Base-by-base conservation (phyloP, 2,888 invertebrate genomes). In the Hydrotaea diabolus region DNA sequence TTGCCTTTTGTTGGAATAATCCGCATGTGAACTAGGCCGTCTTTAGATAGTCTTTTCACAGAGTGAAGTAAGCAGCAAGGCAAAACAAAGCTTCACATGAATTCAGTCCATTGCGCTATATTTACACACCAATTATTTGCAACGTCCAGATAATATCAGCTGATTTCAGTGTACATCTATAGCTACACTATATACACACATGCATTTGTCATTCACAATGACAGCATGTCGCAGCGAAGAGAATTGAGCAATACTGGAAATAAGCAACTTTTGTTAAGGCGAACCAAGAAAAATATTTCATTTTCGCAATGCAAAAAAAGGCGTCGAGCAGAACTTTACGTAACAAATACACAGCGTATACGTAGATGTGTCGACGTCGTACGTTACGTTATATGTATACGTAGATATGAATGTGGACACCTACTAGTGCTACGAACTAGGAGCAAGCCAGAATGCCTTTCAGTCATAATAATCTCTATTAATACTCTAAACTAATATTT, bases 401-500 rank as follows among this genome's bases (percentile, higher is more conserved):
- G 36, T 53, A 55, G 26, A 26, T 57, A 15, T 55, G 57, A 26
- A 64, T 57, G 23, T 31, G 71, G 17, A 64, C 43, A 59, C 13
- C 11, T 57, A 43, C 66, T 15, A 43, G 2, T 57, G 23, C 64
- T 15, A 21, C 13, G 66, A 43, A 31, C 4, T 21, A 5, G 21
- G 66, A 43, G 66, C 39, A 77, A 49, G 19, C 15, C 17, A 43
- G 66, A 66, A 77, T 59, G 19, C 15, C 17, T 72, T 72, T 77
- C 59, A 73, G 73, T 77, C 73, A 73, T 46, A 72, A 55, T 77
- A 53, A 59, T 82, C 43, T 43, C 23, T 73, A 59, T 66, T 66
- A 43, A 66, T 66, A 62, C 53, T 57, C 72, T 43, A 15, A 13
- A 66, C 36, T 69, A 82, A 82, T 82, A 82, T 82, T 74, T 66